Percentiles rank a stretch among this genome's conserved stretches.
phyloP scores from a whole-genome alignment of 2,888 invertebrate species.

The Myopa testacea region DNA sequence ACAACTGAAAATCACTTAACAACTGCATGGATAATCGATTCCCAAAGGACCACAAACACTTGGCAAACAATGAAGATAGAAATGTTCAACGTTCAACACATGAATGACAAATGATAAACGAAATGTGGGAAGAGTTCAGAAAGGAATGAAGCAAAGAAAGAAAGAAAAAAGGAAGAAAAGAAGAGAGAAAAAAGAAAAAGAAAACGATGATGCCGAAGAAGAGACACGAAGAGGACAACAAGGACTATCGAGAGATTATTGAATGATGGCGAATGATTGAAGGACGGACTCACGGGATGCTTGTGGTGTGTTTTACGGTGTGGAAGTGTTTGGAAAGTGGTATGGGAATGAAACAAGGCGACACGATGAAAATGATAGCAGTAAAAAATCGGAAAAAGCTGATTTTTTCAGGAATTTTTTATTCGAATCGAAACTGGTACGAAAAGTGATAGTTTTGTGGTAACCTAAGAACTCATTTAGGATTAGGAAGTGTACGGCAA shows the following conservation, averaged over 20 bases:
- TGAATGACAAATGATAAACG: slow-evolving; percentile 63
- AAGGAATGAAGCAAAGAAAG: background rate
- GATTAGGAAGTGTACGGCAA: slow-evolving; percentile 12
- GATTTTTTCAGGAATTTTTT: background rate
- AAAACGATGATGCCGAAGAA: background rate
- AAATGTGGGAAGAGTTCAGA: slow-evolving; percentile 3
- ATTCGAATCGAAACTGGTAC: too few relatives aligned
- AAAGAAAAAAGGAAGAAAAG: background rate
- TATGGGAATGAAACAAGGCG: background rate
- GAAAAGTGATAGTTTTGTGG: slow-evolving; percentile 12
- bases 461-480: slow-evolving; percentile 18
- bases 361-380: background rate
- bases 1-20: slow-evolving; percentile 67
- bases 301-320: background rate
- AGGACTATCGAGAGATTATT: slow-evolving; percentile 39
- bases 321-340: background rate
- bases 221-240: background rate
- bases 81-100: slow-evolving; percentile 57
- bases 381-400: background rate
- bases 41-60: slow-evolving; percentile 67
- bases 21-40: slow-evolving; percentile 68
- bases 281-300: background rate
- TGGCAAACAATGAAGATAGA: slow-evolving; percentile 46
- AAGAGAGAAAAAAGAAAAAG: background rate
- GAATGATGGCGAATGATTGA: slow-evolving; percentile 28